Conservation (phyloP, 2,113 vertebrate genomes). For the Brachirus orientalis region DNA sequence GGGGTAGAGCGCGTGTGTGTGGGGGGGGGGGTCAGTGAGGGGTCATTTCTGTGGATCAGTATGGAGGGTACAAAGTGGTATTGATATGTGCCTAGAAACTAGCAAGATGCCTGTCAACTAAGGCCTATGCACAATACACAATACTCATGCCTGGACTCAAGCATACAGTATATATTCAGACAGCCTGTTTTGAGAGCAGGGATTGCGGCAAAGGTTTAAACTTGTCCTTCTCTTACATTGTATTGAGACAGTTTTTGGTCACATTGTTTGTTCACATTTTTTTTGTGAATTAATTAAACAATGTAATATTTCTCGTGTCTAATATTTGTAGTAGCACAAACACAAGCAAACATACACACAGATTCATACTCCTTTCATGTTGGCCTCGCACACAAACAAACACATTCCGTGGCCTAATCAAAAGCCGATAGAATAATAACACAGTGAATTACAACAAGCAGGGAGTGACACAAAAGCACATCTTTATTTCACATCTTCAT, state of each 20-base stretch:
- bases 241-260: constrained; percentile 21
- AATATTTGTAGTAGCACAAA: not conserved
- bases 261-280: constrained; percentile 14
- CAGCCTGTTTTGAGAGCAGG: constrained; percentile 15
- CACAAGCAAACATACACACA: not conserved
- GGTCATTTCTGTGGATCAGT: constrained; percentile 29
- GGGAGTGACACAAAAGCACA: not conserved
- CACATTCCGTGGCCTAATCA: constrained; percentile 12
- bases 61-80: constrained; percentile 34
- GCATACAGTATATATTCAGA: constrained; percentile 18
- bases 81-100: constrained; percentile 52
- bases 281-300: no score
- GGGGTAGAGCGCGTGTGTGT: constrained; percentile 2
- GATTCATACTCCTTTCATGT: not conserved
- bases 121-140: constrained; percentile 18
- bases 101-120: constrained; percentile 35
- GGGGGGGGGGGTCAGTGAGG: not conserved
- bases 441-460: constrained; percentile 32
- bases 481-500: constrained; percentile 35
- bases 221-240: constrained; percentile 23
- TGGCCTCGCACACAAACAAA: not conserved
- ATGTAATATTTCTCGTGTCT: not conserved
- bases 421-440: constrained; percentile 23
- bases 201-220: constrained; percentile 31
- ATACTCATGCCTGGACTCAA: constrained; percentile 9